Base-by-base conservation (phyloP, 2,797 vertebrate species). In the Otolemur crassicaudatus region DNA sequence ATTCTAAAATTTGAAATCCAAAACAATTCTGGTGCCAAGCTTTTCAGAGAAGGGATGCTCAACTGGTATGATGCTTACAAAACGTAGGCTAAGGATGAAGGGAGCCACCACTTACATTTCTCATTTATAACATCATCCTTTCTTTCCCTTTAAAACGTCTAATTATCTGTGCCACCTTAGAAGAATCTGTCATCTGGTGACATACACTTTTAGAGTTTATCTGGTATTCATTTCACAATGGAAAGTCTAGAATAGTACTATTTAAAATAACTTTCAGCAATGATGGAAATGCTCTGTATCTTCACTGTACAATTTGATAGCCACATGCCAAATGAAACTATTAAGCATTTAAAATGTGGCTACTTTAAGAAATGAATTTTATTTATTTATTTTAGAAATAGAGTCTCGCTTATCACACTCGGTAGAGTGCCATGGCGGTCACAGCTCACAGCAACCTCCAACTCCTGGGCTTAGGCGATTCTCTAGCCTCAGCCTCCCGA, bases 51-150 rank as follows among this genome's bases (percentile, higher is more conserved):
- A 17, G 53, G 53, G 13, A 58, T 80, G n/a, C 20, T 80, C 31
- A 34, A 80, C n/a, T 23, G 7, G 2, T 58, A 58, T 19, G 34
- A 19, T 34, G 40, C 69, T 91, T 77, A 94, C 7, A 91, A 94
- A 37, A 91, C 61, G 46, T 29, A 73, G 61, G 11, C 43, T 91
- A 90, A 90, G 27, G 20, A 22, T 84, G n/a, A 97, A 91, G 22
- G 56, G 29, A 23, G 73, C 31, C 17, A 87, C n/a, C 25, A 72
- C 53, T 94, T 93, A 58, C 76, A 88, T 81, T 87, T 92, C 53
- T 94, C 34, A 53, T 19, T 96, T 96, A 91, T 97, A 9, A 92
- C 12, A 83, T 49, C 22, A 95, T 53, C 80, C 91, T 93, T 93
- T 46, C 40, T 87, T 95, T 87, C 53, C 40, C 80, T 27, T 87